These are phyloP conservation scores for Xestia sexstrigata DNA, from an alignment of 2,888 invertebrate genomes.

Conservation along the genomic window DNA sequence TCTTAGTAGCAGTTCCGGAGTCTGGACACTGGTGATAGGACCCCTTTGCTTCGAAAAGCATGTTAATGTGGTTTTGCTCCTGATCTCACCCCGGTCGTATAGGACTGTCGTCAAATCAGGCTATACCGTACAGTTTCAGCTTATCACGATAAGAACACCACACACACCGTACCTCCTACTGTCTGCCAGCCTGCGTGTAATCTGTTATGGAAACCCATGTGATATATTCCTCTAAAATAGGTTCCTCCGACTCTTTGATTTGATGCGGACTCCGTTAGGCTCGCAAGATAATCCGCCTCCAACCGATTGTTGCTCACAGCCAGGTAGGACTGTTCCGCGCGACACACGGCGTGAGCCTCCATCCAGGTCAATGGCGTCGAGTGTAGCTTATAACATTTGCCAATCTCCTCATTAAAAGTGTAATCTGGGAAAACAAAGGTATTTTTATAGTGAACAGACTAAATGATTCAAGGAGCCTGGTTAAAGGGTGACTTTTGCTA, in stretches of 20 bases:
- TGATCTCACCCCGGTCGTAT: not conserved
- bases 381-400: constrained; percentile 1
- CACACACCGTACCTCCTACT: not conserved
- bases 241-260: constrained; percentile 2
- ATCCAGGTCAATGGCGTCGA: constrained; percentile 68
- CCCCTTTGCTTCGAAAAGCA: not conserved
- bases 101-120: no score
- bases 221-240: constrained; percentile 51
- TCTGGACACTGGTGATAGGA: not conserved
- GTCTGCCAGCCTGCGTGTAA: constrained; percentile 68
- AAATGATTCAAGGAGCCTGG: not conserved
- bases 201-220: constrained; percentile 70
- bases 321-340: constrained; percentile 76
- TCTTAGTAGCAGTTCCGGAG: not conserved
- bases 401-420: not conserved
- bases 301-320: constrained; percentile 49
- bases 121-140: not conserved
- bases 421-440: not conserved
- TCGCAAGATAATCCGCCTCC: not conserved
- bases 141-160: not conserved
- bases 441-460: not conserved
- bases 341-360: constrained; percentile 76
- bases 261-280: not conserved
- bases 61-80: not conserved
- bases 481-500: not conserved